Percentiles rank a stretch among this genome's conserved stretches.
These are phyloP conservation scores for Pseudoatta argentina DNA, from an alignment of 1,140 invertebrate species.

Conservation along the genomic window DNA sequence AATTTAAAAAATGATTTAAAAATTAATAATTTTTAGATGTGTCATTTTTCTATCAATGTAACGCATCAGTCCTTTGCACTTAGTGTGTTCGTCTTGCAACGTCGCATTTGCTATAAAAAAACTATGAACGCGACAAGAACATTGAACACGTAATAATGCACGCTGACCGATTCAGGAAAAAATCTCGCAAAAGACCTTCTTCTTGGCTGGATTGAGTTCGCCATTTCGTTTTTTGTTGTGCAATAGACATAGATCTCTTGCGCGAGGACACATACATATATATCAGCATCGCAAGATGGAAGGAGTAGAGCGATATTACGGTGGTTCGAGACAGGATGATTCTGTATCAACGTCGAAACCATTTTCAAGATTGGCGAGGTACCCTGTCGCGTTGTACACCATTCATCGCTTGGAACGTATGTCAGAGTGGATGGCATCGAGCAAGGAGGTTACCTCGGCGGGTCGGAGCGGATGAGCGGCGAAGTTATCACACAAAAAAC, in stretches of 20 bases:
- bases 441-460: neutral
- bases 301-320: neutral
- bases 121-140: neutral
- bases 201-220: constrained; percentile 74
- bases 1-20: no score
- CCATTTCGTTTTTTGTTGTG: constrained; percentile 54
- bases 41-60: no score
- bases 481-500: constrained; percentile 65
- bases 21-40: no score
- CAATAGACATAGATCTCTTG: constrained; percentile 37
- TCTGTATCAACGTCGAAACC: constrained; percentile 58
- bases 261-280: neutral
- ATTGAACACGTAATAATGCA: neutral
- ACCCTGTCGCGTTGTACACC: constrained; percentile 55
- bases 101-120: constrained; percentile 3
- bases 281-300: neutral
- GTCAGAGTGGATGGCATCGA: constrained; percentile 6
- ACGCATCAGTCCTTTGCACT: no score
- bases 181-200: constrained; percentile 28
- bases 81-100: neutral
- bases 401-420: constrained; percentile 38
- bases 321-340: constrained; percentile 3
- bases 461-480: neutral
- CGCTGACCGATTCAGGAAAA: neutral
- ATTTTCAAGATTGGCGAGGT: constrained; percentile 68